Conservation (phyloP, 2,113 vertebrate genomes). For the Cepphus grylle region DNA sequence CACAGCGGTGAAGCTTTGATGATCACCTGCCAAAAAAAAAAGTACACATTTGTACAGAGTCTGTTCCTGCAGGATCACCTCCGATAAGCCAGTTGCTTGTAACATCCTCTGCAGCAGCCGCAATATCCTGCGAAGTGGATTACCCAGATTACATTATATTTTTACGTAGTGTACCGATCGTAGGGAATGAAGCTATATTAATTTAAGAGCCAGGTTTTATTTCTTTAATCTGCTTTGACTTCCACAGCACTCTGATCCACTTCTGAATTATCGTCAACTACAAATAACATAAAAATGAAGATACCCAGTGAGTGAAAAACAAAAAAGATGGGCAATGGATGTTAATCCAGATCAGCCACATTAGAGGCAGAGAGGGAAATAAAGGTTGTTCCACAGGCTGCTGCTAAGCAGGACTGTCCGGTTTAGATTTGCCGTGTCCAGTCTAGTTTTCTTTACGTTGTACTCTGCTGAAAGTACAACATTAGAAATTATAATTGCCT, state of each 20-base stretch:
- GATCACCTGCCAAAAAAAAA: not conserved
- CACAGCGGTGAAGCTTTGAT: not conserved
- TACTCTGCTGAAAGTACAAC: not conserved
- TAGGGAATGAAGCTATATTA: not conserved
- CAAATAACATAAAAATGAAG: not conserved
- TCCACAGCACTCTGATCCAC: not conserved
- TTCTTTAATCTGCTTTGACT: not conserved
- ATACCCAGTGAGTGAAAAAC: not conserved
- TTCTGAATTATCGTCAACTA: not conserved
- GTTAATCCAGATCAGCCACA: not conserved
- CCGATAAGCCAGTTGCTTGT: not conserved
- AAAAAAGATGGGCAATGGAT: not conserved
- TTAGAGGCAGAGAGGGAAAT: not conserved
- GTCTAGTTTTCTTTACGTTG: not conserved
- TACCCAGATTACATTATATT: not conserved
- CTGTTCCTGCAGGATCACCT: not conserved
- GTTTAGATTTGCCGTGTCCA: not conserved
- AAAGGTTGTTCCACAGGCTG: not conserved
- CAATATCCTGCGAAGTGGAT: not conserved
- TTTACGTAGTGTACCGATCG: not conserved
- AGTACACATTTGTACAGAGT: not conserved
- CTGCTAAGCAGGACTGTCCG: not conserved
- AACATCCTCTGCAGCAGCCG: not conserved
- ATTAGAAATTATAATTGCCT: conserved; percentile 27
- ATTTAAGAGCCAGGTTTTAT: not conserved